Conservation (phyloP, 1,140 invertebrate genomes). For the Tachypleus tridentatus region DNA sequence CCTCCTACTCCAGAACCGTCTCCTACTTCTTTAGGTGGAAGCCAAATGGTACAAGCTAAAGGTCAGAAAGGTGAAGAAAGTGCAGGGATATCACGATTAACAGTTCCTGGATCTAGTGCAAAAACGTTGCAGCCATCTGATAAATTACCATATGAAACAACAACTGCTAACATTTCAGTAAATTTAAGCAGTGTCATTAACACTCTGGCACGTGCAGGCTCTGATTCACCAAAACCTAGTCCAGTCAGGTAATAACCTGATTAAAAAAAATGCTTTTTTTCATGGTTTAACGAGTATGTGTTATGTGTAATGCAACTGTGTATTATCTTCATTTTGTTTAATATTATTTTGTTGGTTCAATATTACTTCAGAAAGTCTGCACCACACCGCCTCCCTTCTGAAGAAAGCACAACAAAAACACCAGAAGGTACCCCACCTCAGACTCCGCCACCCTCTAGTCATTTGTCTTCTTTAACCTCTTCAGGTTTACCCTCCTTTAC, state of each 20-base stretch:
- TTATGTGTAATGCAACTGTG: too few relatives aligned
- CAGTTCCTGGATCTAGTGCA: too few relatives aligned
- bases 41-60: not conserved
- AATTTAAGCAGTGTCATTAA: too few relatives aligned
- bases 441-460: conserved; percentile 16
- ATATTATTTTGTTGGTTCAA: too few relatives aligned
- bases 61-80: too few relatives aligned
- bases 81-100: too few relatives aligned
- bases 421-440: conserved; percentile 20
- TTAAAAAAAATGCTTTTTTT: not conserved
- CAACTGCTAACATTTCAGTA: too few relatives aligned
- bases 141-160: too few relatives aligned
- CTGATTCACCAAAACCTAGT: conserved; percentile 19
- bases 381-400: conserved; percentile 12
- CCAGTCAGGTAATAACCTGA: conserved; percentile 13
- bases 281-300: too few relatives aligned
- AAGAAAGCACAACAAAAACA: conserved; percentile 6
- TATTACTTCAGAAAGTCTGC: conserved; percentile 16
- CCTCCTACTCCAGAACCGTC: conserved; percentile 24
- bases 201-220: not conserved
- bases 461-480: not conserved
- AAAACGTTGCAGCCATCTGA: too few relatives aligned
- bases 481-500: not conserved
- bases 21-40: not conserved
- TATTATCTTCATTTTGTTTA: too few relatives aligned